Evolutionary conservation across 2,888 invertebrate genomes (phyloP), one percentile per base, ranked within the genome.

Genomic region (Aricia artaxerxes): DNA sequence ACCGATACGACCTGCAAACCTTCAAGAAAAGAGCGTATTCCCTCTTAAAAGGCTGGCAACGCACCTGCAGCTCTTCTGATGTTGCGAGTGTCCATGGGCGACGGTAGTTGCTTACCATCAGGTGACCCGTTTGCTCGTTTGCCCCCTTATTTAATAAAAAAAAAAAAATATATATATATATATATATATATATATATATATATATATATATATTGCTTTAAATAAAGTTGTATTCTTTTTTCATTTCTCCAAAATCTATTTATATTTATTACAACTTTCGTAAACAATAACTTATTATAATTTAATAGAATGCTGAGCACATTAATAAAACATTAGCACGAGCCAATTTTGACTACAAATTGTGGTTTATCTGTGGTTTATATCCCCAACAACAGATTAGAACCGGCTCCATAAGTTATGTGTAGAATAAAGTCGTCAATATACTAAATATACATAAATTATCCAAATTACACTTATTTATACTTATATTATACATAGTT

Each of bases 311-410:
- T 11, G 9, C 24, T 49, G 11, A 49, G 31, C 75, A 24, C 44
- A 75, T 75, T 75, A 75, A 49, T 49, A 31, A 75, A 49, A 75
- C 24, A 75, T 75, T 75, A 75, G 75, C 75, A 75, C 75, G 49
- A 49, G 75, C 75, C 44, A 35, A 69, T 13, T 69, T 69, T 4
- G 69, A 13, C 35, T 69, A 69, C 35, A 69, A 69, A 69, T 69
- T 38, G 35, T 69, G 35, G 31, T 69, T 69, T 69, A 69, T 69
- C 31, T 69, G 69, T 69, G 35, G 35, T 69, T 69, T 69, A 69
- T 69, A 35, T 69, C 69, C 35, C 69, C 35, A 38, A 69, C 13
- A 69, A 13, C 24, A 24, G 49, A 75, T 75, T 13, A 24, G 11
- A 49, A 75, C 75, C 24, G 75, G 75, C 24, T 75, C 13, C 24